Percentiles rank a stretch among this genome's conserved stretches.
phyloP scores from a whole-genome alignment of 1,140 invertebrate genomes.

The Choristoneura fumiferana region DNA sequence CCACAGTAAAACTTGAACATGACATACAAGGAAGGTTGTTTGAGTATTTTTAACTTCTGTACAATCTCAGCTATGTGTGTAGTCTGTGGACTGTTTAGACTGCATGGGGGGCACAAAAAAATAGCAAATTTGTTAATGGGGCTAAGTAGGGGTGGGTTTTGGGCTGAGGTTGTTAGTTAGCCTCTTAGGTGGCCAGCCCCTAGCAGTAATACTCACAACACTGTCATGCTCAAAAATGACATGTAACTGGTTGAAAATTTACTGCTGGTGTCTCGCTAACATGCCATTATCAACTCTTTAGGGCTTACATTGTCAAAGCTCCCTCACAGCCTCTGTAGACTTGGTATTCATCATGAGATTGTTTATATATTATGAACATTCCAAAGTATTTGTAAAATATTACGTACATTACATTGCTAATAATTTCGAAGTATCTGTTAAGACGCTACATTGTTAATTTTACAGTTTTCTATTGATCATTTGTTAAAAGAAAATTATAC shows the following conservation, averaged over 20 bases:
- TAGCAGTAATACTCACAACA: too few species aligned
- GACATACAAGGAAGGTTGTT: constrained; percentile 16
- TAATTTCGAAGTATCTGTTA: constrained; percentile 77
- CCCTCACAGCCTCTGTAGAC: constrained; percentile 27
- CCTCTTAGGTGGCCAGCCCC: not conserved
- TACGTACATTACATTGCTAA: constrained; percentile 75
- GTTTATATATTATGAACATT: constrained; percentile 70
- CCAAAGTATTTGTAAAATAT: constrained; percentile 77
- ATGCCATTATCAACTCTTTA: too few species aligned
- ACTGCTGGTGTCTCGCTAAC: too few species aligned
- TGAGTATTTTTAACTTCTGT: constrained; percentile 24
- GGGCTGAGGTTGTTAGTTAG: constrained; percentile 29
- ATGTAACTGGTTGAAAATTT: too few species aligned
- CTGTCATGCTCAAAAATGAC: too few species aligned
- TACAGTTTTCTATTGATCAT: constrained; percentile 79
- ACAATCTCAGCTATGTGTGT: constrained; percentile 28
- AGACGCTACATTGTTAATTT: constrained; percentile 78
- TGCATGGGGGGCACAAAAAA: constrained; percentile 59
- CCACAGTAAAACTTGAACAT: not conserved
- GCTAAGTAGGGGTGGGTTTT: constrained; percentile 37
- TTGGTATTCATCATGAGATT: constrained; percentile 70
- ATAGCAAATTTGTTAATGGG: constrained; percentile 59
- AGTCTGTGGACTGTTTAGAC: constrained; percentile 22
- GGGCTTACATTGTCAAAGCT: too few species aligned
- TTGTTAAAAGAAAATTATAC: constrained; percentile 79